Percentiles rank a stretch among this genome's conserved stretches.
Conservation (phyloP, 2,113 vertebrate genomes). For the Rallus limicola region DNA sequence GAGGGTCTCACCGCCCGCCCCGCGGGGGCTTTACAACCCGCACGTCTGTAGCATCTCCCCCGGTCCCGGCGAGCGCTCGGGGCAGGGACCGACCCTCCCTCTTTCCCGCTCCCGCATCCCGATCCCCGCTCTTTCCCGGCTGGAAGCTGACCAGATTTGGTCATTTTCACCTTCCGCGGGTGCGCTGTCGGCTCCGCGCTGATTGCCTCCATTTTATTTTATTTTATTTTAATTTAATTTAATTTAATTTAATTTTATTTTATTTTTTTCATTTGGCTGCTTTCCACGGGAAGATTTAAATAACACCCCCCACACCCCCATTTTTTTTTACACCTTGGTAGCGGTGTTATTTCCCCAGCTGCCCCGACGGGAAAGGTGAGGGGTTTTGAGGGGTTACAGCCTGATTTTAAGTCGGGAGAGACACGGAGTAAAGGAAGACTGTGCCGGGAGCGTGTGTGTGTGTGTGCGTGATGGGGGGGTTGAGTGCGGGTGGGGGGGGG, state of each 20-base stretch:
- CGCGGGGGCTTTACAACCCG: background rate
- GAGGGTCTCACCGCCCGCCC: fast-evolving
- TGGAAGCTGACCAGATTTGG: background rate
- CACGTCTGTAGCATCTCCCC: background rate
- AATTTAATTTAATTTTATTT: too few species aligned
- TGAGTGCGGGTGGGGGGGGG: too few species aligned
- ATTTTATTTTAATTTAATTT: too few species aligned
- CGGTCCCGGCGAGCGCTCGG: background rate
- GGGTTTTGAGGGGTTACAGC: background rate
- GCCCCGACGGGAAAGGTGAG: background rate
- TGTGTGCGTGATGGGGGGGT: too few species aligned
- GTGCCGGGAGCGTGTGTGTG: background rate
- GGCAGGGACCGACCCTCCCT: background rate
- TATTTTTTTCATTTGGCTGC: background rate
- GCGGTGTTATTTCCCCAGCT: background rate
- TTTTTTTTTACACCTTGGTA: too few species aligned
- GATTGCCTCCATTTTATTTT: background rate
- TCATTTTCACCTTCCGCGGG: background rate
- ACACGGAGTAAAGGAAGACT: background rate
- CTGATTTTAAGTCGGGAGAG: background rate
- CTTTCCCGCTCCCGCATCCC: too few species aligned
- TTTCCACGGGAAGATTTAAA: background rate
- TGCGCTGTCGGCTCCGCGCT: too few species aligned
- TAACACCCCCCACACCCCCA: fast-evolving
- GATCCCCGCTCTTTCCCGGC: background rate